Conservation (phyloP, 2,797 vertebrate species). For the Epinephelus malabaricus region DNA sequence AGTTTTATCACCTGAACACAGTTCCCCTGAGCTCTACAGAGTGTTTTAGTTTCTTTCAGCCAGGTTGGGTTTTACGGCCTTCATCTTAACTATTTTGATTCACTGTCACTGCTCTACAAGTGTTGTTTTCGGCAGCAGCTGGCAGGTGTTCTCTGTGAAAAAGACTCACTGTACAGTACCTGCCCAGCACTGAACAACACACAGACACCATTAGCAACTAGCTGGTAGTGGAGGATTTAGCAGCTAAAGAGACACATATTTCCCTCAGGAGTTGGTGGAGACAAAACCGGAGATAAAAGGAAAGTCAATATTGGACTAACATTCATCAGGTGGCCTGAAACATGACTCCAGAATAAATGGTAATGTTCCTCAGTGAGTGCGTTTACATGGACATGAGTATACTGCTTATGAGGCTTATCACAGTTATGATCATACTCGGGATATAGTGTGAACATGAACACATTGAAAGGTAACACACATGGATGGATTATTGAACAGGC, state of each 20-base stretch:
- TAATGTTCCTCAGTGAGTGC: neutral
- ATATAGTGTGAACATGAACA: too few species aligned
- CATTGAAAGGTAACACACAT: too few species aligned
- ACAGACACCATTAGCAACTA: neutral
- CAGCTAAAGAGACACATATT: conserved; percentile 3
- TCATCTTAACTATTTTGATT: conserved; percentile 8
- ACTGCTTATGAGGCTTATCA: too few species aligned
- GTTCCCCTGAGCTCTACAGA: neutral
- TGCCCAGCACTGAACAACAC: conserved; percentile 10
- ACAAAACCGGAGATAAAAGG: conserved; percentile 6
- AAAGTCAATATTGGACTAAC: conserved; percentile 4
- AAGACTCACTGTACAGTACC: neutral
- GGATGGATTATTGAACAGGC: too few species aligned
- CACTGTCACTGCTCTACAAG: neutral
- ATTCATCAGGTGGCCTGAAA: conserved; percentile 9
- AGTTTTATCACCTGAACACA: neutral
- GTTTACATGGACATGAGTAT: too few species aligned
- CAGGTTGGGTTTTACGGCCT: neutral
- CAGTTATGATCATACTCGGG: too few species aligned
- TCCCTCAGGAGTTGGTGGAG: neutral
- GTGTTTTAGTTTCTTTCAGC: conserved; percentile 10
- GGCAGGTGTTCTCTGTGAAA: neutral
- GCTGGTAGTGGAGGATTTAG: neutral
- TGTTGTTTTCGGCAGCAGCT: neutral
- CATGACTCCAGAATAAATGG: neutral